Evolutionary conservation across 2,888 invertebrate genomes (phyloP).

Genomic region (Lapara coniferarum): DNA sequence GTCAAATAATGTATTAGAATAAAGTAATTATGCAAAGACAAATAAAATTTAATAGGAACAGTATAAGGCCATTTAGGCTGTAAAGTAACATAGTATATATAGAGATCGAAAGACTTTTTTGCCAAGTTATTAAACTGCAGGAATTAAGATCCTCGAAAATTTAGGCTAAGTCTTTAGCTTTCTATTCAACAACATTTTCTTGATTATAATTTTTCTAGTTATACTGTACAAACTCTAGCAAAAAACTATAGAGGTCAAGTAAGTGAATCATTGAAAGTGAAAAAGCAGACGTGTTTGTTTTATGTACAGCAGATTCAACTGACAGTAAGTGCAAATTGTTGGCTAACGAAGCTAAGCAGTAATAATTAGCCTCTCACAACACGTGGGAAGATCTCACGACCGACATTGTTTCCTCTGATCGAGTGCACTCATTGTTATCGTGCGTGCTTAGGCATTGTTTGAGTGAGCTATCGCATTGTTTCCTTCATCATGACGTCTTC

Average conservation of each 20-base stretch:
- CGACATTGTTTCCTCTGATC: slow-evolving; percentile 55
- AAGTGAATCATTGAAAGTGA: slow-evolving; percentile 29
- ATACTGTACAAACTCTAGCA: not conserved
- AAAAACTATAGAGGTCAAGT: not conserved
- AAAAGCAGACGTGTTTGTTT: slow-evolving; percentile 40
- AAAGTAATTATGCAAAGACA: too few species aligned
- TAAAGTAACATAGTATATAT: too few species aligned
- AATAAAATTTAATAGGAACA: too few species aligned
- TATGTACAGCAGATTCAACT: slow-evolving; percentile 28
- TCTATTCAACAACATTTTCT: not conserved
- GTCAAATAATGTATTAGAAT: not conserved
- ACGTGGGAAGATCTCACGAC: slow-evolving; percentile 77
- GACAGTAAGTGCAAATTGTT: slow-evolving; percentile 62
- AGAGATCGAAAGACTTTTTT: not conserved
- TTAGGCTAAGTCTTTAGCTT: not conserved
- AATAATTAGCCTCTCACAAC: slow-evolving; percentile 57
- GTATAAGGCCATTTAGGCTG: too few species aligned
- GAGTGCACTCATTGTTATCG: slow-evolving; percentile 68
- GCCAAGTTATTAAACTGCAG: not conserved
- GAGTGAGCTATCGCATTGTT: slow-evolving; percentile 56
- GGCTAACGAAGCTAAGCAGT: slow-evolving; percentile 67
- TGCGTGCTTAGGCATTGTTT: slow-evolving; percentile 34
- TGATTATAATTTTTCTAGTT: not conserved
- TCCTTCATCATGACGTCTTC: slow-evolving; percentile 47
- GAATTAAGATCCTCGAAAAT: not conserved